Conservation (phyloP, 2,797 vertebrate genomes). For the Spheniscus humboldti region DNA sequence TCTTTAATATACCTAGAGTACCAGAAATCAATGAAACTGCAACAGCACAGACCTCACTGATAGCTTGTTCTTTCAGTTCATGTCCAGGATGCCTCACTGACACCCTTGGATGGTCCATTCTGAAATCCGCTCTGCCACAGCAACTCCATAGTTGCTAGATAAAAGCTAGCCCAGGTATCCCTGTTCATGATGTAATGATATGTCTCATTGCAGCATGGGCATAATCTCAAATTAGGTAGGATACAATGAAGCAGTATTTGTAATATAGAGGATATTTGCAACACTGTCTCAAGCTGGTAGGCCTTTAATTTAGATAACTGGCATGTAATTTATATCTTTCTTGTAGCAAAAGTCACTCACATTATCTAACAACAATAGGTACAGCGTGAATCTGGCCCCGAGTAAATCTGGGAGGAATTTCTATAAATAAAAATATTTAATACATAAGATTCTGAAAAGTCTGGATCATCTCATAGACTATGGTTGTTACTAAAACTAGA, state of each 20-base stretch:
- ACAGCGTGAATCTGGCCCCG: not conserved
- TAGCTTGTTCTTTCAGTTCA: not conserved
- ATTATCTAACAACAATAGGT: accelerated
- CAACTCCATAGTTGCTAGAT: not conserved
- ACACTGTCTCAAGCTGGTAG: not conserved
- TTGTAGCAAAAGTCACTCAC: not conserved
- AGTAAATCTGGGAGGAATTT: not conserved
- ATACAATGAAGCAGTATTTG: not conserved
- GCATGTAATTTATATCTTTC: not conserved
- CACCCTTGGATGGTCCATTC: not conserved
- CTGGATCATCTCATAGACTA: not conserved
- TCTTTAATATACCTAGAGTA: slow-evolving; percentile 2
- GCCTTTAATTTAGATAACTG: not conserved
- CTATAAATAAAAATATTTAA: not conserved
- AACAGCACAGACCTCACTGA: not conserved
- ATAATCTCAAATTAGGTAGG: not conserved
- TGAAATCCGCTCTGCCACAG: not conserved
- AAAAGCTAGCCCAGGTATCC: not conserved
- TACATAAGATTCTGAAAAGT: not conserved
- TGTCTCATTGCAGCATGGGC: not conserved
- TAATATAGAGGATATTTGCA: not conserved
- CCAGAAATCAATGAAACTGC: not conserved
- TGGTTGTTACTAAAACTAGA: not conserved
- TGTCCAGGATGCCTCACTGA: not conserved
- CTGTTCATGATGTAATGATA: not conserved